These are phyloP conservation scores for Petrosia ficiformis DNA, from an alignment of 37 sponge, comb jelly and placozoan species.

Conservation along the genomic window DNA sequence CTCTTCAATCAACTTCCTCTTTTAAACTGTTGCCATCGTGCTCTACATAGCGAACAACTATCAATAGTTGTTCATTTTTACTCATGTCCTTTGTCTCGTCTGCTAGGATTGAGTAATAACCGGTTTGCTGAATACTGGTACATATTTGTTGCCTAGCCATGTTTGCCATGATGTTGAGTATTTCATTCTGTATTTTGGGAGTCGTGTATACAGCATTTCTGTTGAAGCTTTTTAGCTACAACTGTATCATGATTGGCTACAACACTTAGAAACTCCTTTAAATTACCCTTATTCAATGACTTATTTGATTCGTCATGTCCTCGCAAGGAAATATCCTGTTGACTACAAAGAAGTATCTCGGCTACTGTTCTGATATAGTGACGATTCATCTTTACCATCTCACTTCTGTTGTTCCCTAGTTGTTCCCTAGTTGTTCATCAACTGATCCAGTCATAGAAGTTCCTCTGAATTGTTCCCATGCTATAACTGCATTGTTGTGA, in stretches of 20 bases:
- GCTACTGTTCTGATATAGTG: constrained; percentile 62
- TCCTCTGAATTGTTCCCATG: constrained; percentile 34
- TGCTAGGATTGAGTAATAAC: constrained; percentile 52
- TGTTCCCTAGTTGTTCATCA: constrained; percentile 35
- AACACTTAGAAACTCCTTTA: constrained; percentile 41
- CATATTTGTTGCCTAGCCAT: constrained; percentile 32
- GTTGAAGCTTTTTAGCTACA: constrained; percentile 9
- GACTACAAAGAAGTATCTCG: constrained; percentile 62
- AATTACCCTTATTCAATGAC: constrained; percentile 69
- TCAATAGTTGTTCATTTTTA: constrained; percentile 45
- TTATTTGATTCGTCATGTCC: constrained; percentile 59
- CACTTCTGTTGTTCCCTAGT: constrained; percentile 23
- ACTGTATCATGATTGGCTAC: constrained; percentile 51
- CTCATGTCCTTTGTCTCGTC: constrained; percentile 68
- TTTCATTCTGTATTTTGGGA: constrained; percentile 57
- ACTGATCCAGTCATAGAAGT: constrained; percentile 29
- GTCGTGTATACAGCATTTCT: constrained; percentile 68
- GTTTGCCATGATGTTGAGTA: constrained; percentile 51
- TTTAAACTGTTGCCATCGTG: constrained; percentile 44
- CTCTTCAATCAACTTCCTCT: too few species aligned
- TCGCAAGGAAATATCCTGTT: constrained; percentile 61
- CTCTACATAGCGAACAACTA: constrained; percentile 71
- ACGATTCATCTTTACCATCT: constrained; percentile 46
- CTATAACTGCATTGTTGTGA: constrained; percentile 29
- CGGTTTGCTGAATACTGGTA: constrained; percentile 43